A percentile compares a stretch with the other conserved stretches of the same genome.
These are phyloP conservation scores for Charaxes varanes DNA, from an alignment of 1,140 invertebrate genomes.

Conservation along the genomic window DNA sequence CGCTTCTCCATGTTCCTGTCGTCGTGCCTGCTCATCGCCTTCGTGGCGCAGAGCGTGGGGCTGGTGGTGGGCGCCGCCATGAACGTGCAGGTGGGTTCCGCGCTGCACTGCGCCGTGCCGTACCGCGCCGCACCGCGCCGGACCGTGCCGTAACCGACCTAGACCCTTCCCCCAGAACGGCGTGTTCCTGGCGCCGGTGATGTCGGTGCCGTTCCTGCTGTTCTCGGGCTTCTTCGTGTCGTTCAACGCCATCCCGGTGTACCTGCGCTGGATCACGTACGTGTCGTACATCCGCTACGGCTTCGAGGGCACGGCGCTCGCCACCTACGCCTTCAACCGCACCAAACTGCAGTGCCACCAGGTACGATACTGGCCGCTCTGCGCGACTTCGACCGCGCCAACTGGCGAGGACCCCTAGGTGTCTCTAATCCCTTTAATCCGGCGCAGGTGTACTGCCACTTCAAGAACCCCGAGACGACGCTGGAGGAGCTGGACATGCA, in stretches of 20 bases:
- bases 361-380: too few species aligned
- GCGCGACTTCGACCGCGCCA: too few species aligned
- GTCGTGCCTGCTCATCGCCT: constrained; percentile 92
- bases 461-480: constrained; percentile 90
- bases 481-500: constrained; percentile 92
- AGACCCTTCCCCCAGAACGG: constrained; percentile 82
- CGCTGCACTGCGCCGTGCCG: too few species aligned
- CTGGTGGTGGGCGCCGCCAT: constrained; percentile 96
- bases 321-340: constrained; percentile 92
- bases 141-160: neutral
- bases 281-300: constrained; percentile 96
- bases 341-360: constrained; percentile 86
- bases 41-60: constrained; percentile 96
- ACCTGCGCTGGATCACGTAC: constrained; percentile 96
- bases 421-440: too few species aligned
- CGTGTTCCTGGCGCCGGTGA: constrained; percentile 96
- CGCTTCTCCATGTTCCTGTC: constrained; percentile 93
- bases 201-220: constrained; percentile 94
- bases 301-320: constrained; percentile 95
- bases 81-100: constrained; percentile 89
- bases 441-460: constrained; percentile 91
- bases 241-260: constrained; percentile 95
- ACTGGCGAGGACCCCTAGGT: too few species aligned
- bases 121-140: too few species aligned
- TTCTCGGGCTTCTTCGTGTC: constrained; percentile 98